These are phyloP conservation scores for Prosopocoilus inquinatus DNA, from an alignment of 2,888 invertebrate genomes.

Conservation along the genomic window DNA sequence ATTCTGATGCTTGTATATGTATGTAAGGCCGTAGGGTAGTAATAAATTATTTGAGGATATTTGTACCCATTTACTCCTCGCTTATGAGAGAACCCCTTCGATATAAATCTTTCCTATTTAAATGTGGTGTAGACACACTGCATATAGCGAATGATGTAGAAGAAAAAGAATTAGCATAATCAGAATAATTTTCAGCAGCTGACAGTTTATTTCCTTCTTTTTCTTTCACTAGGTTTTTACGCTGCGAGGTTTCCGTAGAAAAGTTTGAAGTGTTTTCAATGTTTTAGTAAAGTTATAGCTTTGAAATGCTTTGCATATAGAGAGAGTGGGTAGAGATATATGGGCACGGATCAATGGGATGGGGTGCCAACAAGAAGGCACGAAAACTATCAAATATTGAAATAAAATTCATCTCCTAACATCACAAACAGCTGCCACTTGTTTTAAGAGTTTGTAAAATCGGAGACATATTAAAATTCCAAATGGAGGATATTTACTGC, in stretches of 20 bases:
- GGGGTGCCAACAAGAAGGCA: slow-evolving; percentile 40
- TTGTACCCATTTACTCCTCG: slow-evolving; percentile 15
- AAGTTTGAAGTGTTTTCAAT: slow-evolving; percentile 51
- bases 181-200: slow-evolving; percentile 63
- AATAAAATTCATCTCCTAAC: slow-evolving; percentile 54
- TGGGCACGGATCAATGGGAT: slow-evolving; percentile 16
- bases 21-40: background rate
- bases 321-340: slow-evolving; percentile 38
- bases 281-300: slow-evolving; percentile 51
- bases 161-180: slow-evolving; percentile 63
- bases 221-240: slow-evolving; percentile 48
- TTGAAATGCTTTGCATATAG: slow-evolving; percentile 51
- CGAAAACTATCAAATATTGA: slow-evolving; percentile 55
- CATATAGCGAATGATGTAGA: slow-evolving; percentile 42
- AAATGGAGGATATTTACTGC: slow-evolving; percentile 16
- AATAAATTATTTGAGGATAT: slow-evolving; percentile 13
- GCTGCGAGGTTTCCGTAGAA: slow-evolving; percentile 41
- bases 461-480: slow-evolving; percentile 52
- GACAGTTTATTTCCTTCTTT: slow-evolving; percentile 60
- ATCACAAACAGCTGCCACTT: slow-evolving; percentile 54
- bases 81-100: slow-evolving; percentile 25
- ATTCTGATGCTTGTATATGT: background rate
- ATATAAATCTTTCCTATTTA: slow-evolving; percentile 40
- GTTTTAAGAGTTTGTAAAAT: slow-evolving; percentile 54
- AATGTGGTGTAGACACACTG: slow-evolving; percentile 45